A percentile compares a stretch with the other conserved stretches of the same genome.
phyloP scores from a whole-genome alignment of 1,140 invertebrate genomes.

The Melitaea cinxia region DNA sequence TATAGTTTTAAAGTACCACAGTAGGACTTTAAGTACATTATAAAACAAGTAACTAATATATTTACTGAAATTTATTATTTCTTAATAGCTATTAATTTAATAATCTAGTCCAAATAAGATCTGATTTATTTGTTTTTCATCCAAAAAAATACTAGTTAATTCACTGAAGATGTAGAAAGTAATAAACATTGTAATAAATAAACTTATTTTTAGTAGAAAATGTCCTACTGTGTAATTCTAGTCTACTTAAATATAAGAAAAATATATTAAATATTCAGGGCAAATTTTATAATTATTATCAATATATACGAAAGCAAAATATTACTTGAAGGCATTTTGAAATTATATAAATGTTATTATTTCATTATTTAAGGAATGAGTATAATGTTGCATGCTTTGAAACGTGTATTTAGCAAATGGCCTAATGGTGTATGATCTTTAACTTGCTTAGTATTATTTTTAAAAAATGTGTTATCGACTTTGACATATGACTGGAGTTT shows the following conservation, averaged over 20 bases:
- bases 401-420: neutral
- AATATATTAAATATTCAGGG: neutral
- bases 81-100: neutral
- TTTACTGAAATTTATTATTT: neutral
- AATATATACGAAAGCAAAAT: neutral
- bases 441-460: neutral
- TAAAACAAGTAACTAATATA: neutral
- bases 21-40: neutral
- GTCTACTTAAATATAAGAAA: neutral
- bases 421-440: neutral
- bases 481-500: no score
- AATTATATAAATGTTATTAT: neutral
- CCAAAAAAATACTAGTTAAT: no score
- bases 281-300: neutral
- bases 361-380: neutral
- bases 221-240: slow-evolving; percentile 1
- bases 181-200: no score
- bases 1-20: slow-evolving; percentile 8
- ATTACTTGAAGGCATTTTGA: neutral
- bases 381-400: neutral
- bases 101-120: slow-evolving; percentile 3
- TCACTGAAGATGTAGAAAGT: neutral
- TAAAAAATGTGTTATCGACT: no score
- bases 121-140: neutral
- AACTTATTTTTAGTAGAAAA: slow-evolving; percentile 8